Evolutionary conservation across 2,888 invertebrate genomes (phyloP).

Genomic region (Hydroisotoma schaefferi): DNA sequence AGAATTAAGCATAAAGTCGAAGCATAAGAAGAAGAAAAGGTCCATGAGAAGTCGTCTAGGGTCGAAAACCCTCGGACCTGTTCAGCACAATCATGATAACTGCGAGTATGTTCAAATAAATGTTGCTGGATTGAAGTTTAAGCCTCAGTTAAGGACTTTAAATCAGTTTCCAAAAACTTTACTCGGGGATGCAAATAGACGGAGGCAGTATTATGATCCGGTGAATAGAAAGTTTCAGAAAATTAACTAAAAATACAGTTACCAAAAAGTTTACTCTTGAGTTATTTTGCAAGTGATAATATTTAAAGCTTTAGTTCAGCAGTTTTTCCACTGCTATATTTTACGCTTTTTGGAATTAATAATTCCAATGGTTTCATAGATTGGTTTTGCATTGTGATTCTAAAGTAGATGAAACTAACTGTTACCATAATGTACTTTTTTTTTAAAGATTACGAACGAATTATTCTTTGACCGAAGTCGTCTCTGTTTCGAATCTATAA

Average conservation of each 20-base stretch:
- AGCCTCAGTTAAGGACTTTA: constrained; percentile 26
- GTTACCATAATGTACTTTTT: background rate
- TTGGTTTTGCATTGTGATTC: background rate
- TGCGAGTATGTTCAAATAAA: constrained; percentile 28
- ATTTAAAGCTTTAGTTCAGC: too few relatives aligned
- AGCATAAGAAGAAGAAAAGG: background rate
- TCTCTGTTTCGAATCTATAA: constrained; percentile 35
- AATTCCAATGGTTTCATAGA: background rate
- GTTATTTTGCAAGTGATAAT: too few relatives aligned
- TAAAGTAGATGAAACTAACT: background rate
- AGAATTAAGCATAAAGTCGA: too few relatives aligned
- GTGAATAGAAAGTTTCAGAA: too few relatives aligned
- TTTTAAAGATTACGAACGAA: constrained; percentile 17
- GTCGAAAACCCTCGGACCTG: constrained; percentile 1
- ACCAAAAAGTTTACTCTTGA: too few relatives aligned
- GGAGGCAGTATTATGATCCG: constrained; percentile 32
- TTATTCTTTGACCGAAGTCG: constrained; percentile 41
- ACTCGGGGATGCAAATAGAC: constrained; percentile 22
- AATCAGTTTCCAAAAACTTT: constrained; percentile 30
- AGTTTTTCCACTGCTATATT: too few relatives aligned
- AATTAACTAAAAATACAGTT: too few relatives aligned
- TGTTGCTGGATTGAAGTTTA: constrained; percentile 24
- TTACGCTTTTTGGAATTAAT: too few relatives aligned
- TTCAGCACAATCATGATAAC: constrained; percentile 25
- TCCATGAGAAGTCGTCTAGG: background rate